A percentile compares a stretch with the other conserved stretches of the same genome.
These are phyloP conservation scores for Neuroterus valhalla DNA, from an alignment of 1,140 invertebrate genomes.

Conservation along the genomic window DNA sequence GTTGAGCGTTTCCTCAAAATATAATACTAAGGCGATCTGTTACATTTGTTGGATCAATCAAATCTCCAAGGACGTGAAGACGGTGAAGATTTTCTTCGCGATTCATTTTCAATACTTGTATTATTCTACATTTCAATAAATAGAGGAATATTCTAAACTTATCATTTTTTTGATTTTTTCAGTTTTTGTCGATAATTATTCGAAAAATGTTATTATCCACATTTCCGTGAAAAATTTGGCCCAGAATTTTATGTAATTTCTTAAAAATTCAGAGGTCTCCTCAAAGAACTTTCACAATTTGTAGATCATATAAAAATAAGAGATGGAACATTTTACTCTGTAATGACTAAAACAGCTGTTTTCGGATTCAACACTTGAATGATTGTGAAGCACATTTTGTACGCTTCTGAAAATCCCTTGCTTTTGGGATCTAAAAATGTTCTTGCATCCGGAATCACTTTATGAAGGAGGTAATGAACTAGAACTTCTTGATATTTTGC, in stretches of 20 bases:
- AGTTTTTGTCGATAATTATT: no score
- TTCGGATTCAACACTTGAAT: constrained; percentile 61
- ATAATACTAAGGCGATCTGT: not conserved
- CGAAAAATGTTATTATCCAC: no score
- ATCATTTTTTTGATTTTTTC: no score
- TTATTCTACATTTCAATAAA: no score
- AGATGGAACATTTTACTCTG: constrained; percentile 44
- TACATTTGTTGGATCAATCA: constrained; percentile 15
- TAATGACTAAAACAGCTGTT: constrained; percentile 57
- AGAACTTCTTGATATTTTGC: constrained; percentile 57
- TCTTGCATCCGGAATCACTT: constrained; percentile 53
- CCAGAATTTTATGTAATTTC: not conserved
- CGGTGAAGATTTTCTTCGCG: not conserved
- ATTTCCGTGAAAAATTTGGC: no score
- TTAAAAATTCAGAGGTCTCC: not conserved
- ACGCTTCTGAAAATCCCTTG: constrained; percentile 53
- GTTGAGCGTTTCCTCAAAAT: not conserved
- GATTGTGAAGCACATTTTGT: constrained; percentile 63
- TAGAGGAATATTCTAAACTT: no score
- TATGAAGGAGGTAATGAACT: constrained; percentile 50
- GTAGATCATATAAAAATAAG: not conserved
- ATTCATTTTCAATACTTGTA: no score
- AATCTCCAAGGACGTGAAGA: not conserved
- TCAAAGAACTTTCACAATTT: not conserved
- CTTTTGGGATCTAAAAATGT: constrained; percentile 44